Conservation (phyloP, 2,888 invertebrate species). For the Ptychoptera albimana region DNA sequence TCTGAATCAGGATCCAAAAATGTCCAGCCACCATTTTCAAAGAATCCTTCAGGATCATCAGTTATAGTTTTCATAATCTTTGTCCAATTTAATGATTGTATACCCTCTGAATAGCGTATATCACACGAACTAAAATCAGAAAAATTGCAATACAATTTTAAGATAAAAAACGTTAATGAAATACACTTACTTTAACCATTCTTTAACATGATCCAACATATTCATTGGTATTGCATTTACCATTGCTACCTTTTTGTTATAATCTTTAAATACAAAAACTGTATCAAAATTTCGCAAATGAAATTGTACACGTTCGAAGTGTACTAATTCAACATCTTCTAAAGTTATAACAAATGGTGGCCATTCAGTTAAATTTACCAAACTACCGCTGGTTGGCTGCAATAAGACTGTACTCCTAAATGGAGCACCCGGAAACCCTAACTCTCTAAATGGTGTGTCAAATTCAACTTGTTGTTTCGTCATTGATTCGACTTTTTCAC, state of each 20-base stretch:
- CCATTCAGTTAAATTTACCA: slow-evolving; percentile 97
- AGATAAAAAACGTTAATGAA: neutral
- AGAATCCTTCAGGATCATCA: slow-evolving; percentile 97
- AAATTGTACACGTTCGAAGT: slow-evolving; percentile 98
- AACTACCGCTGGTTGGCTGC: slow-evolving; percentile 94
- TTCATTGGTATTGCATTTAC: slow-evolving; percentile 99
- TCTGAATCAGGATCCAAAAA: slow-evolving; percentile 94
- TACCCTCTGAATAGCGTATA: slow-evolving; percentile 93
- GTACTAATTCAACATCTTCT: slow-evolving; percentile 94
- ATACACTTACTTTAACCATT: slow-evolving; percentile 83
- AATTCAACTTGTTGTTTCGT: slow-evolving; percentile 97
- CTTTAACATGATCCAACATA: slow-evolving; percentile 97
- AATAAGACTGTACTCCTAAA: slow-evolving; percentile 89
- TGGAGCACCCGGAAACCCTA: slow-evolving; percentile 96
- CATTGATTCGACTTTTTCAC: slow-evolving; percentile 88
- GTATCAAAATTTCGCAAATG: slow-evolving; percentile 99
- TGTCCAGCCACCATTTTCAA: slow-evolving; percentile 96
- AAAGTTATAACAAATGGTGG: slow-evolving; percentile 97
- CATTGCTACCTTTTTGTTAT: slow-evolving; percentile 84
- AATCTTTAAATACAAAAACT: slow-evolving; percentile 99
- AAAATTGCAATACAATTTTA: slow-evolving; percentile 3
- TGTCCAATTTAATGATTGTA: slow-evolving; percentile 96
- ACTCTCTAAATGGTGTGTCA: slow-evolving; percentile 94
- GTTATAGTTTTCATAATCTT: slow-evolving; percentile 99
- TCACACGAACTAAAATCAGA: slow-evolving; percentile 65